A percentile compares a stretch with the other conserved stretches of the same genome.
Conservation (phyloP, 2,888 invertebrate species). For the Hydrotaea cyrtoneurina region DNA sequence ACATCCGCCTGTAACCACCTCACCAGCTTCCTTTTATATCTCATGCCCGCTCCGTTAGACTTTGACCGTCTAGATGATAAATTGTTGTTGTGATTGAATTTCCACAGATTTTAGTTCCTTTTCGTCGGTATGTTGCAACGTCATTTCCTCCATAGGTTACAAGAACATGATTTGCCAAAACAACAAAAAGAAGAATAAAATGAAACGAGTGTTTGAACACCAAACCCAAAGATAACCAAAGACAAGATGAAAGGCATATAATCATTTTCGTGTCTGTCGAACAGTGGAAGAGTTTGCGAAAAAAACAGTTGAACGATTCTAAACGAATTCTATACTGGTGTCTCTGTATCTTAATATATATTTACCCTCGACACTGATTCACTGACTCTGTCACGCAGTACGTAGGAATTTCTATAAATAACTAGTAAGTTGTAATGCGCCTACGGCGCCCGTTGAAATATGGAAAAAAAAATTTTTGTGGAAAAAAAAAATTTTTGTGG, state of each 20-base stretch:
- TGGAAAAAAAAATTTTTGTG: too few species aligned
- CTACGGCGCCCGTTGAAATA: too few species aligned
- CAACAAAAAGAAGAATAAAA: not conserved
- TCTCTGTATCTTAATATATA: too few species aligned
- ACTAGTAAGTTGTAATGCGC: too few species aligned
- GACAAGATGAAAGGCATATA: conserved; percentile 35
- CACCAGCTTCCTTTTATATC: not conserved
- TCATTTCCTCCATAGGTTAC: conserved; percentile 47
- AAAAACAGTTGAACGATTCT: not conserved
- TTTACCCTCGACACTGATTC: too few species aligned
- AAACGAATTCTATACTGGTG: too few species aligned
- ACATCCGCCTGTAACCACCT: not conserved
- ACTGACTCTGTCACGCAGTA: too few species aligned
- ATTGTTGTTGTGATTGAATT: conserved; percentile 60
- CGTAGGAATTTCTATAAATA: too few species aligned
- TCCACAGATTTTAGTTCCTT: conserved; percentile 33
- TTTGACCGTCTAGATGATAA: conserved; percentile 45
- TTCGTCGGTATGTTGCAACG: conserved; percentile 40
- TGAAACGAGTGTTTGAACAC: conserved; percentile 7
- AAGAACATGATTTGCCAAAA: conserved; percentile 46
- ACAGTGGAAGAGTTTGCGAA: not conserved
- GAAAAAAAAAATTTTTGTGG: too few species aligned
- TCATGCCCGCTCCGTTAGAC: not conserved
- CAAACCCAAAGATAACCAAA: conserved; percentile 1
- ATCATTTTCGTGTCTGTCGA: conserved; percentile 17